Percentiles rank a stretch among this genome's conserved stretches.
phyloP scores from a whole-genome alignment of 1,140 invertebrate species.

The Pteromalus puparum region DNA sequence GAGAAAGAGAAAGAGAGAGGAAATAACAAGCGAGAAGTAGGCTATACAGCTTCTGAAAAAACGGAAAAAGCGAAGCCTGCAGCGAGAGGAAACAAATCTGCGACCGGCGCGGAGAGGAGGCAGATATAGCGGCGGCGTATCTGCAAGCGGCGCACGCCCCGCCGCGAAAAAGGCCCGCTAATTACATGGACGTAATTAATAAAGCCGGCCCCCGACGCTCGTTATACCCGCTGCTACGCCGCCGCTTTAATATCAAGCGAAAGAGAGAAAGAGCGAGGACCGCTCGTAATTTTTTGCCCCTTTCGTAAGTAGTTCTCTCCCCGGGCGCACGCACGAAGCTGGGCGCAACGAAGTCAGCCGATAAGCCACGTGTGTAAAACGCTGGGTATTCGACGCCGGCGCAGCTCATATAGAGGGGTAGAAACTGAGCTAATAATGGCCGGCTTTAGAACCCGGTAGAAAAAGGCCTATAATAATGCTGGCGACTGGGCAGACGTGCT shows the following conservation, averaged over 20 bases:
- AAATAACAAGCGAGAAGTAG: neutral
- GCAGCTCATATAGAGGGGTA: no score
- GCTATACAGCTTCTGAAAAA: neutral
- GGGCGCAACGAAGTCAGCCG: neutral
- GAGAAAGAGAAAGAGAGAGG: neutral
- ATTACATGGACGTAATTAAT: constrained; percentile 66
- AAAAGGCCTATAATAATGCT: neutral
- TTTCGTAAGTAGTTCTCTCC: constrained; percentile 26
- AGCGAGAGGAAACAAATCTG: constrained; percentile 1
- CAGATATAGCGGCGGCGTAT: constrained; percentile 1
- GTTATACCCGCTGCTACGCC: neutral
- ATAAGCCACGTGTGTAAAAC: constrained; percentile 35
- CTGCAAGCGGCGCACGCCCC: constrained; percentile 21
- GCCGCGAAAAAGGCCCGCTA: constrained; percentile 55
- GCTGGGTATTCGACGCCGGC: neutral
- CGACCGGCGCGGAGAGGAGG: no score
- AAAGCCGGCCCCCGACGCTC: constrained; percentile 51
- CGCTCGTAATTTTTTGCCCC: constrained; percentile 33
- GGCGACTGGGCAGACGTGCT: neutral
- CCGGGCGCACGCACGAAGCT: neutral
- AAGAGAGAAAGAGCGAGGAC: constrained; percentile 12
- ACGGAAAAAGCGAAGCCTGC: constrained; percentile 11
- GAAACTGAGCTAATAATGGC: constrained; percentile 25
- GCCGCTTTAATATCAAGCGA: constrained; percentile 38
- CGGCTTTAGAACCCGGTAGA: neutral